These are phyloP conservation scores for Leptopilina syphax DNA, from an alignment of 2,888 invertebrate species.

Conservation along the genomic window DNA sequence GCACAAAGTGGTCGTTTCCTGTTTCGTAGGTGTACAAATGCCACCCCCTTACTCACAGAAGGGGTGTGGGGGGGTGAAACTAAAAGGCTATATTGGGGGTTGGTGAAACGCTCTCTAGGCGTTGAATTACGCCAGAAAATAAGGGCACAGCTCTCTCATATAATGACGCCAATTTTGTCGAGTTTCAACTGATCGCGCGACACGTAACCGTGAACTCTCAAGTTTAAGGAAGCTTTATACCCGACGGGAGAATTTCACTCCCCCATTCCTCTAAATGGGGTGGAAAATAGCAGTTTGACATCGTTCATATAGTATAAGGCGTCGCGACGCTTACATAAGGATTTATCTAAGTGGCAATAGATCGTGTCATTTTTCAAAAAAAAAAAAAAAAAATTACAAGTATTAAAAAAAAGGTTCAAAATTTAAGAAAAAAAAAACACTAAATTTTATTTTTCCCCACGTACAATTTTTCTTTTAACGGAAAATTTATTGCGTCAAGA, in stretches of 20 bases:
- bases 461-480: background rate
- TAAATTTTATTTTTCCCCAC: background rate
- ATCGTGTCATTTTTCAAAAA: background rate
- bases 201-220: constrained; percentile 4
- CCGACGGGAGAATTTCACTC: background rate
- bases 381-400: background rate
- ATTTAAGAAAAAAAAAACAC: background rate
- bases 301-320: background rate
- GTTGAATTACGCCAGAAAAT: background rate
- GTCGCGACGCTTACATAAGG: background rate
- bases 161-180: background rate
- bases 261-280: background rate
- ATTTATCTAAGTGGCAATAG: constrained; percentile 16
- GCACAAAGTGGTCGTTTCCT: constrained; percentile 4
- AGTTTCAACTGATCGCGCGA: background rate
- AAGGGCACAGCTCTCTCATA: background rate
- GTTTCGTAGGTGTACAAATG: background rate
- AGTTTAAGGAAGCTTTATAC: background rate
- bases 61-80: background rate
- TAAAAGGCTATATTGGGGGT: background rate
- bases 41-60: background rate
- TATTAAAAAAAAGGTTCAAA: background rate
- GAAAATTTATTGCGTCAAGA: constrained; percentile 2
- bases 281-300: constrained; percentile 4
- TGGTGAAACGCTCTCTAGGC: background rate